Evolutionary conservation across 2,797 vertebrate genomes (phyloP).

Genomic region (Lophius americanus): DNA sequence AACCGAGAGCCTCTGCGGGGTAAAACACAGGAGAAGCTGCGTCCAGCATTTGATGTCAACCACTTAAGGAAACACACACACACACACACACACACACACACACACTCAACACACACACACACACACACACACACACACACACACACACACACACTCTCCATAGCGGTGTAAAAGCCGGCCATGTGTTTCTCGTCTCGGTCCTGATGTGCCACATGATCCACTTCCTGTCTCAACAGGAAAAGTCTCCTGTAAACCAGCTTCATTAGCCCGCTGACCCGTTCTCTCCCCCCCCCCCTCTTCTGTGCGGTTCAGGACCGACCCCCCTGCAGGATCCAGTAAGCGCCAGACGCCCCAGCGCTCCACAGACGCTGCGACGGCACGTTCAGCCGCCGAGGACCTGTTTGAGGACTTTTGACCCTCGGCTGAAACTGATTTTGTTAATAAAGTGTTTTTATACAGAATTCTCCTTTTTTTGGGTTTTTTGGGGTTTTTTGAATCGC

Average conservation of each 20-base stretch:
- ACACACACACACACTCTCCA: conserved; percentile 36
- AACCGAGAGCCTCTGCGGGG: background rate
- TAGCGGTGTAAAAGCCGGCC: conserved; percentile 49
- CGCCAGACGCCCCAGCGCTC: conserved; percentile 44
- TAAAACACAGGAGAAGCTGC: conserved; percentile 20
- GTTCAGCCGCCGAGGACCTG: conserved; percentile 84
- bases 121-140: conserved; percentile 27
- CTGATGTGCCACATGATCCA: conserved; percentile 69
- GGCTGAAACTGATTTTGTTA: background rate
- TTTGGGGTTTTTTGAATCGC: too few species aligned
- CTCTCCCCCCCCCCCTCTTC: conserved; percentile 18
- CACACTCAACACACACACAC: conserved; percentile 21
- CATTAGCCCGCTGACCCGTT: conserved; percentile 70
- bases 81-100: conserved; percentile 24
- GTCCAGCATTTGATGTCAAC: conserved; percentile 41
- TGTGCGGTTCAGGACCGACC: conserved; percentile 44
- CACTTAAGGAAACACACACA: conserved; percentile 20
- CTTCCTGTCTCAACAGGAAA: conserved; percentile 77
- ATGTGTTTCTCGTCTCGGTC: conserved; percentile 72
- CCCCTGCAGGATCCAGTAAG: conserved; percentile 59
- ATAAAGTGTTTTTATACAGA: conserved; percentile 2
- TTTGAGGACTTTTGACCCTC: conserved; percentile 84
- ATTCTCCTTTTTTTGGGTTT: background rate
- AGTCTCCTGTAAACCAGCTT: conserved; percentile 72
- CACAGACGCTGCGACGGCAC: conserved; percentile 66